Evolutionary conservation across 2,113 vertebrate genomes (phyloP), one percentile per base, ranked within the genome.

Genomic region (Bolborhynchus lineola): DNA sequence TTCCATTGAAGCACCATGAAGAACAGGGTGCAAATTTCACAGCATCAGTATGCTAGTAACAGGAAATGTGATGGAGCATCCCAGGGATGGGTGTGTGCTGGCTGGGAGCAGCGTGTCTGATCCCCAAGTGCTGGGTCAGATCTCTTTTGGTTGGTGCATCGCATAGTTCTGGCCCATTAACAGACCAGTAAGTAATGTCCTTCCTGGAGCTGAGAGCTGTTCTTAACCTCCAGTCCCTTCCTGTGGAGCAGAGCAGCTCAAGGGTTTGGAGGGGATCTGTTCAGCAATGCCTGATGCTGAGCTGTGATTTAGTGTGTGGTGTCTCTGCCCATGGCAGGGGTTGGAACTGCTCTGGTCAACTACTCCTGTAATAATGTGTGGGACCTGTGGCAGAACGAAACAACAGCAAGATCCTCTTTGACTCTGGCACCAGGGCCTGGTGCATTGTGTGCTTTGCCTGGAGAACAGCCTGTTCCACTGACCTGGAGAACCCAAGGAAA

Each of bases 351-450:
- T 7, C 0, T 0, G 37, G 10, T 18, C 29, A 41, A 1, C 16
- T 59, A 59, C 10, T 41, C 3, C 20, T 2, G 2, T 29, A 7
- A 19, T 24, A 37, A 39, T 0, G 1, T 1, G 2, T 41, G 11
- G 52, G 21, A 52, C 5, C 9, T 24, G 31, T 1, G 15, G 20
- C 47, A 39, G 78, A 59, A 62, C 10, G 7, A 10, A 84, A 41
- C 42, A 41, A 19, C 24, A 47, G 39, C 2, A 7, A 67, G 29
- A 71, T 15, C 19, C 33, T 33, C 24, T 4, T 0, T 33, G 21
- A n/a, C 11, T 18, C 24, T 26, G 37, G 31, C 19, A 25, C 11
- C 1, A 0, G 41, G 49, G 25, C 6, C 5, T n/a, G 3, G 9
- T 15, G 35, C 81, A 76, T 46, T 2, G 11, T 13, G 44, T 15